phyloP scores from a whole-genome alignment of 2,113 vertebrate species.

The Lophotis ruficrista region DNA sequence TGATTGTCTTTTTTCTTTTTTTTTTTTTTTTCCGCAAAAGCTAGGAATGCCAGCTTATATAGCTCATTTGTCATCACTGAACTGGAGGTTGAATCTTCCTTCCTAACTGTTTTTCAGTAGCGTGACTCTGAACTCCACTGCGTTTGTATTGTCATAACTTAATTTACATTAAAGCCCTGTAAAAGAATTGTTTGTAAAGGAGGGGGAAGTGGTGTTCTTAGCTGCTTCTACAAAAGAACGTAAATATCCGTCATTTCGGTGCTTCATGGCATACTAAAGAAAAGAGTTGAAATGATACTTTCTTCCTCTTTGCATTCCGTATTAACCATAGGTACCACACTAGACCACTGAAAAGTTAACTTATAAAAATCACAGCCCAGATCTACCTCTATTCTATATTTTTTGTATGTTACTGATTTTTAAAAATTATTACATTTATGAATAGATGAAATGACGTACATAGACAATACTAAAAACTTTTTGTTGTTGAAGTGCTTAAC shows the following conservation, averaged over 20 bases:
- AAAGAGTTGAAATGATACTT: background rate
- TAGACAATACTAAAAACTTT: background rate
- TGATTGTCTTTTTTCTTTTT: background rate
- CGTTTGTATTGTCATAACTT: background rate
- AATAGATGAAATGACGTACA: background rate
- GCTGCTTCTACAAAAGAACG: background rate
- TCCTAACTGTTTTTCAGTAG: background rate
- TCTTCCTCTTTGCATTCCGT: background rate
- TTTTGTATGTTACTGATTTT: background rate
- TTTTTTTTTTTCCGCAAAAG: background rate
- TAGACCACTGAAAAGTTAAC: background rate
- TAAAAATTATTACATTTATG: background rate
- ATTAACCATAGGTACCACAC: background rate
- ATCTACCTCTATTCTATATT: background rate
- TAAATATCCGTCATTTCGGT: background rate
- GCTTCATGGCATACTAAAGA: background rate
- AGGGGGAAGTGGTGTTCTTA: background rate
- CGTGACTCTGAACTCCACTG: background rate
- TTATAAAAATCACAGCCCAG: background rate
- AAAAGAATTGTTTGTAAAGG: background rate
- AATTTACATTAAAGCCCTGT: background rate
- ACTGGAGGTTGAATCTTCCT: background rate
- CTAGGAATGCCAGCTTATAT: background rate
- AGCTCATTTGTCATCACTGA: background rate
- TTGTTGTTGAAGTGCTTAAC: background rate